Base-by-base conservation (phyloP, 1,140 invertebrate genomes). In the Sminthurides bifidus region DNA sequence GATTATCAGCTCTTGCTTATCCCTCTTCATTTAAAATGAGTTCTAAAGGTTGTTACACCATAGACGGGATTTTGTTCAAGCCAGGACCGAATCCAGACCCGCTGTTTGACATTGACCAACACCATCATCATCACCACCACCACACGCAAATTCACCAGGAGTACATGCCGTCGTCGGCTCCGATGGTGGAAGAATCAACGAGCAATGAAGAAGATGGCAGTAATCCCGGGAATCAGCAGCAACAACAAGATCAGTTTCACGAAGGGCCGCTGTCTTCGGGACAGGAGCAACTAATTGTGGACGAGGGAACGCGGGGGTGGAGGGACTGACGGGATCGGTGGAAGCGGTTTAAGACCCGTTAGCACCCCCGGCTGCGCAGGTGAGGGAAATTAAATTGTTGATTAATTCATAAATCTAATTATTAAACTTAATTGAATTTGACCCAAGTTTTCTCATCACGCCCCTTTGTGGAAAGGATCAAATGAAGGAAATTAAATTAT, bases 381-480 rank as follows among this genome's bases (percentile, higher is more conserved):
- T 15, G n/a, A 43, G 24, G 41, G 41, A 46, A 49, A 49, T 49
- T 49, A 5, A 49, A 49, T 49, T 49, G 31, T 33, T 10, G 31
- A 33, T 49, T 49, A 49, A 49, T 49, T 49, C 46, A 49, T 21
- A 49, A 49, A 49, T 49, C 46, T 49, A 49, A 49, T 49, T n/a
- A n/a, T n/a, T 49, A 49, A 30, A 49, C 46, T 49, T 49, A 49
- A 49, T 49, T 49, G 31, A 33, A 49, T 49, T 49, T 49, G 23
- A 49, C 5, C 40, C 17, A 8, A 8, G 10, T 14, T 43, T 5
- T 5, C 40, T 43, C 17, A n/a, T 21, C 5, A 12, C 21, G 5
- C 6, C 17, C n/a, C n/a, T 12, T 43, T 6, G 5, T 12, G 14
- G 21, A 43, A 6, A 43, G 17, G 10, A 14, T 43, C 21, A 21